phyloP scores from a whole-genome alignment of 1,140 invertebrate genomes.

The Achatina immaculata region DNA sequence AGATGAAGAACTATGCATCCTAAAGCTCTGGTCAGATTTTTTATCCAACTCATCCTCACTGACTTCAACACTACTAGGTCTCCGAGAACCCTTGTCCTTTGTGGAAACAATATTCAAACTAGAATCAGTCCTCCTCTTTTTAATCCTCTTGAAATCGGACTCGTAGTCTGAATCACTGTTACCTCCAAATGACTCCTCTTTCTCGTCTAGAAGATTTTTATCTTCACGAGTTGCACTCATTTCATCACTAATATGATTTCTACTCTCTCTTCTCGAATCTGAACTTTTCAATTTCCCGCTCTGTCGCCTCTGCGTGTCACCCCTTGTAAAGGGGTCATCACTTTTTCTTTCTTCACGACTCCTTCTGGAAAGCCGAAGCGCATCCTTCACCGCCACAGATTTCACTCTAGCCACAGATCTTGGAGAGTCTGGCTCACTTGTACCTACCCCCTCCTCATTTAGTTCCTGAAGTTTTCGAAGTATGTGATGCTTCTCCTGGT shows the following conservation, averaged over 20 bases:
- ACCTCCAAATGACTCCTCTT: constrained; percentile 20
- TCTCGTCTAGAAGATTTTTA: constrained; percentile 11
- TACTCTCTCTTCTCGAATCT: background rate
- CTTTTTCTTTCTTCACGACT: constrained; percentile 1
- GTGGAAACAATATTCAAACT: constrained; percentile 4
- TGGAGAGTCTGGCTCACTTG: constrained; percentile 44
- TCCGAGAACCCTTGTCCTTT: constrained; percentile 17
- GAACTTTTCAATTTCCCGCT: background rate
- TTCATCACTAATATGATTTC: constrained; percentile 19
- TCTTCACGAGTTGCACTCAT: constrained; percentile 25
- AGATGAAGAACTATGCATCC: constrained; percentile 7
- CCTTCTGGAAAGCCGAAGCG: background rate
- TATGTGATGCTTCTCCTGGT: constrained; percentile 66
- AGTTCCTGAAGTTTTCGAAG: constrained; percentile 66
- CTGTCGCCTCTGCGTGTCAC: background rate
- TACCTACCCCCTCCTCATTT: constrained; percentile 62
- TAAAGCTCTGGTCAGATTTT: constrained; percentile 1
- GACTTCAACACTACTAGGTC: constrained; percentile 7
- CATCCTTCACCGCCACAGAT: constrained; percentile 36
- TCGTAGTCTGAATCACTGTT: constrained; percentile 35
- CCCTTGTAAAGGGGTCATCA: background rate
- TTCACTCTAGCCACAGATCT: constrained; percentile 37
- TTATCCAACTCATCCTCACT: constrained; percentile 22
- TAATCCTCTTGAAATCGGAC: background rate
- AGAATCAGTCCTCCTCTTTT: constrained; percentile 22